Percentiles rank a stretch among this genome's conserved stretches.
Conservation (phyloP, 2,888 invertebrate genomes). For the Pyrrhosoma nymphula region DNA sequence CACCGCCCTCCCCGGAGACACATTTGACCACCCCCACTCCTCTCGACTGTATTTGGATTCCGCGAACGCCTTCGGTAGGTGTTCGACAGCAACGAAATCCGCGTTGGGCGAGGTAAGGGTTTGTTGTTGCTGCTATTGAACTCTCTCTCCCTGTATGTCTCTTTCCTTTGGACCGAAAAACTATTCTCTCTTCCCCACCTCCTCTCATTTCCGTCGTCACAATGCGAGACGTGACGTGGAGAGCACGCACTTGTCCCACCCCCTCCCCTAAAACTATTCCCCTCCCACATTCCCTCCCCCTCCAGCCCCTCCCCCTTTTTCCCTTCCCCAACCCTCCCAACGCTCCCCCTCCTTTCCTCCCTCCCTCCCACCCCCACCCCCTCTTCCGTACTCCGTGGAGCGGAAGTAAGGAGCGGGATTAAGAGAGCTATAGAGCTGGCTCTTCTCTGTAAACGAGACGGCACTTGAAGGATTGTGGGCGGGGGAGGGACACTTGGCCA, state of each 20-base stretch:
- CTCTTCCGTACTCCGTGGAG: neutral
- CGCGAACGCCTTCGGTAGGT: neutral
- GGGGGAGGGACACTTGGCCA: neutral
- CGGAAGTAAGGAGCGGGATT: neutral
- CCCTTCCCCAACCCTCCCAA: neutral
- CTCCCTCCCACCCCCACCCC: neutral
- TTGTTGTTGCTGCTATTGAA: neutral
- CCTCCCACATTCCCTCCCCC: neutral
- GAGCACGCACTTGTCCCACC: neutral
- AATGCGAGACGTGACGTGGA: slow-evolving; percentile 1
- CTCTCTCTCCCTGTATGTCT: neutral
- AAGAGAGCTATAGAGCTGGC: neutral
- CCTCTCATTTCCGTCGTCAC: slow-evolving; percentile 6
- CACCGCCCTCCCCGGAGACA: neutral
- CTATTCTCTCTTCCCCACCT: neutral
- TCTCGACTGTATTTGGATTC: neutral
- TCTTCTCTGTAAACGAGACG: neutral
- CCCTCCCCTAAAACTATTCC: neutral
- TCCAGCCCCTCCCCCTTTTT: neutral
- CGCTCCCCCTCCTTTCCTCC: neutral
- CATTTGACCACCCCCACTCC: neutral
- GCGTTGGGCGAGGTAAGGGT: slow-evolving; percentile 21
- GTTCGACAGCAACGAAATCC: neutral
- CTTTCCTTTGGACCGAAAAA: neutral
- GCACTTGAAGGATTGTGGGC: neutral